Conservation (phyloP, 2,113 vertebrate genomes). For the Mystacornis crossleyi region DNA sequence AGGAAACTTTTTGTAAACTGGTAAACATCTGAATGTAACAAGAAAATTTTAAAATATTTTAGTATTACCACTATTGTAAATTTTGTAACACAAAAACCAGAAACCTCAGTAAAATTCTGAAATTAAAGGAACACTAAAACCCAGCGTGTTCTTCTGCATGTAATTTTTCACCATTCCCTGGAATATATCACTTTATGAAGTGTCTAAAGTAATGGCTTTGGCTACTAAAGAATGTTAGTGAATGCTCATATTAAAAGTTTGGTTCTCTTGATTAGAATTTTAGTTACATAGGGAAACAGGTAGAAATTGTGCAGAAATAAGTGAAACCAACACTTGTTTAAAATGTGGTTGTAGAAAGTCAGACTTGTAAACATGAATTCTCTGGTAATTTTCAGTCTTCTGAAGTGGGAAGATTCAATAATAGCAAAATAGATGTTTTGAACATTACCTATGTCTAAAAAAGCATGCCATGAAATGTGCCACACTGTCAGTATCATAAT, state of each 20-base stretch:
- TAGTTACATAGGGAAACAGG: neutral
- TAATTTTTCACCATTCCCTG: neutral
- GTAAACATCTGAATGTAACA: neutral
- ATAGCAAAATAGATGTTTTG: neutral
- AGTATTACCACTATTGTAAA: neutral
- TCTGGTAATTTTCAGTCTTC: neutral
- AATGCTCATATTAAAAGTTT: neutral
- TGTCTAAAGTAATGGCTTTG: neutral
- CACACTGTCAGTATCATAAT: neutral
- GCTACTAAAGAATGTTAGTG: neutral
- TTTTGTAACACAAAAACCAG: neutral
- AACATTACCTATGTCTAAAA: neutral
- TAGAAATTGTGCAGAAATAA: neutral
- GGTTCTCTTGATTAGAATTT: neutral
- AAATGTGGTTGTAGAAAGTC: neutral
- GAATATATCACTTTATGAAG: neutral
- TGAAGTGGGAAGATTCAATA: neutral
- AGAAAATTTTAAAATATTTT: slow-evolving; percentile 24
- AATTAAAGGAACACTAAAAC: neutral
- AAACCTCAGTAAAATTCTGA: neutral
- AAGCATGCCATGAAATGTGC: neutral
- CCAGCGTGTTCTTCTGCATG: neutral
- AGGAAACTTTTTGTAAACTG: neutral
- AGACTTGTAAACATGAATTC: neutral
- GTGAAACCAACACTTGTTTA: neutral